A percentile compares a stretch with the other conserved stretches of the same genome.
Conservation (phyloP, 2,888 invertebrate genomes). For the Plebejus anna region DNA sequence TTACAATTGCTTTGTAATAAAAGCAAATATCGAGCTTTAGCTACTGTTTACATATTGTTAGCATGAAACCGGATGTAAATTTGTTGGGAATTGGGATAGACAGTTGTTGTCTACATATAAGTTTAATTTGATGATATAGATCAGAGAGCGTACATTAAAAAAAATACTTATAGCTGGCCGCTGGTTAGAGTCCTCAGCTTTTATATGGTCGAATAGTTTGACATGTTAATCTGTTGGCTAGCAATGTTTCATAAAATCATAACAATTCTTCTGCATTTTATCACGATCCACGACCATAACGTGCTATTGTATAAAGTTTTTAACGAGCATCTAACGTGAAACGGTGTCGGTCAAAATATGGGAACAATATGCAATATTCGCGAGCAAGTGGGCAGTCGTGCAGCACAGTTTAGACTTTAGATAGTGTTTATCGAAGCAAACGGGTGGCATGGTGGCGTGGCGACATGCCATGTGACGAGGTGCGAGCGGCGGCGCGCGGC, state of each 20-base stretch:
- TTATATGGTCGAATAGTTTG: too few species aligned
- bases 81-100: too few species aligned
- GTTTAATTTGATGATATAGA: not conserved
- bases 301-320: not conserved
- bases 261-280: not conserved
- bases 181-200: too few species aligned
- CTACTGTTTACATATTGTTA: not conserved
- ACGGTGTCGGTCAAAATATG: constrained; percentile 3
- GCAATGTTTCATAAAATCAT: not conserved
- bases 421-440: constrained; percentile 34
- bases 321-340: not conserved
- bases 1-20: not conserved
- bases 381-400: constrained; percentile 40
- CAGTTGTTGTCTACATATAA: not conserved
- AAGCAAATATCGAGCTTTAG: not conserved
- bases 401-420: constrained; percentile 32
- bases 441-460: constrained; percentile 37
- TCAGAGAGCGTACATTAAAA: not conserved
- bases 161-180: too few species aligned
- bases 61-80: not conserved
- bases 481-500: constrained; percentile 37
- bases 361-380: constrained; percentile 24
- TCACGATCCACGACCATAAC: not conserved
- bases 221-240: not conserved
- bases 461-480: constrained; percentile 41